phyloP scores from a whole-genome alignment of 2,888 invertebrate species.

The Diarsia brunnea region DNA sequence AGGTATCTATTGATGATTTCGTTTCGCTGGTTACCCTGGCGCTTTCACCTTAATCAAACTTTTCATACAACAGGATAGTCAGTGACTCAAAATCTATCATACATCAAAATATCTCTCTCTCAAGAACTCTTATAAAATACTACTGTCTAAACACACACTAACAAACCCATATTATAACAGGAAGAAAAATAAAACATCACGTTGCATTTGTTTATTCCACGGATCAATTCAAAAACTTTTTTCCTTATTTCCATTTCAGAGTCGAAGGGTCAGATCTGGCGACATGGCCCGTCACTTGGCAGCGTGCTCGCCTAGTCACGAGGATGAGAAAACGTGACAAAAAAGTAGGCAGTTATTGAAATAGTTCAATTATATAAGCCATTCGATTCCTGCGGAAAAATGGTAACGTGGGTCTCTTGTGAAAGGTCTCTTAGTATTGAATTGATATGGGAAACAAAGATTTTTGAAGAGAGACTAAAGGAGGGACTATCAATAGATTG shows the following conservation, averaged over 20 bases:
- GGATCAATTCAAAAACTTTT: slow-evolving; percentile 7
- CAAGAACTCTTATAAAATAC: neutral
- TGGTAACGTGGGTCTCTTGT: neutral
- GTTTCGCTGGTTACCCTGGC: too few relatives aligned
- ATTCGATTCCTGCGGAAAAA: slow-evolving; percentile 22
- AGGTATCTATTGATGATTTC: too few relatives aligned
- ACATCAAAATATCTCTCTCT: neutral
- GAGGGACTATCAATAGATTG: neutral
- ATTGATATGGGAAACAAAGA: slow-evolving; percentile 1
- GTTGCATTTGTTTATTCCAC: slow-evolving; percentile 6
- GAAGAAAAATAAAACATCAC: slow-evolving; percentile 1
- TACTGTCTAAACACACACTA: neutral
- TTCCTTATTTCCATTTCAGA: slow-evolving; percentile 21
- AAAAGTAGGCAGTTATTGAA: slow-evolving; percentile 41
- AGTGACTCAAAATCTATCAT: neutral
- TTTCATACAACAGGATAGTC: neutral
- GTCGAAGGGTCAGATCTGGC: slow-evolving; percentile 27
- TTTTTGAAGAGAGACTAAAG: neutral
- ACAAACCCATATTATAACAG: neutral
- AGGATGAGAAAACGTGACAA: slow-evolving; percentile 41
- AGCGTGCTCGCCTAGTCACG: slow-evolving; percentile 33
- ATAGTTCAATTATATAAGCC: slow-evolving; percentile 35
- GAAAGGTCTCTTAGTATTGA: neutral
- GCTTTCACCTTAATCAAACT: neutral
- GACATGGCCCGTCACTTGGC: slow-evolving; percentile 23